A percentile compares a stretch with the other conserved stretches of the same genome.
Conservation (phyloP, 2,797 vertebrate species). For the Poecilia velifera region DNA sequence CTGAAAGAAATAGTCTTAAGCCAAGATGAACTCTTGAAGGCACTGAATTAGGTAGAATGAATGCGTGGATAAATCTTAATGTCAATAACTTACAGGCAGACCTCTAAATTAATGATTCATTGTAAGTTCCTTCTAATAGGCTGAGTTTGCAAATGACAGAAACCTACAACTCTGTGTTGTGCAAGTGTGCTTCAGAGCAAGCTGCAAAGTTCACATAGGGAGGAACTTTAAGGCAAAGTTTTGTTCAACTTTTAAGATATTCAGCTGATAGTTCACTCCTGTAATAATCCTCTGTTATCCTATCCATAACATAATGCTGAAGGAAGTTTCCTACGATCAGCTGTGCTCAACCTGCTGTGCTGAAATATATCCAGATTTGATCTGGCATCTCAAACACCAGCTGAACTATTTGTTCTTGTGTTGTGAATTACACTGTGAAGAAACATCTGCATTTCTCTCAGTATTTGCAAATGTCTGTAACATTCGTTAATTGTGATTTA, state of each 20-base stretch:
- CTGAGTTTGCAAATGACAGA: no score
- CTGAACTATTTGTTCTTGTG: not conserved
- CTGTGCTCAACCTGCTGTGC: not conserved
- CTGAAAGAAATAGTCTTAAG: not conserved
- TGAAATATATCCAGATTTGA: not conserved
- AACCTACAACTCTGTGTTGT: no score
- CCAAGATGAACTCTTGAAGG: no score
- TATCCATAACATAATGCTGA: not conserved
- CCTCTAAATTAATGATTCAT: no score
- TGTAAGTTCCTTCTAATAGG: no score
- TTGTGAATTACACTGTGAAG: not conserved
- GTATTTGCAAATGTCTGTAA: not conserved
- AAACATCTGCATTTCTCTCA: not conserved
- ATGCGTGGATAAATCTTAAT: no score
- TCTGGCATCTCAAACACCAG: not conserved
- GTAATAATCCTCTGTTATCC: not conserved
- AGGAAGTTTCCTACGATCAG: not conserved
- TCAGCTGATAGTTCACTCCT: not conserved
- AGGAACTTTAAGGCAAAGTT: not conserved
- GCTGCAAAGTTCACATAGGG: no score
- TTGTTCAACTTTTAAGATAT: not conserved
- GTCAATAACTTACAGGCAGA: no score
- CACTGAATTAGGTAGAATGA: no score
- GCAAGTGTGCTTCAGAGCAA: no score
- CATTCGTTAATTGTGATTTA: not conserved